Percentiles rank a stretch among this genome's conserved stretches.
Evolutionary conservation across 1,140 invertebrate genomes (phyloP).

Genomic region (Drosophila pallidifrons): DNA sequence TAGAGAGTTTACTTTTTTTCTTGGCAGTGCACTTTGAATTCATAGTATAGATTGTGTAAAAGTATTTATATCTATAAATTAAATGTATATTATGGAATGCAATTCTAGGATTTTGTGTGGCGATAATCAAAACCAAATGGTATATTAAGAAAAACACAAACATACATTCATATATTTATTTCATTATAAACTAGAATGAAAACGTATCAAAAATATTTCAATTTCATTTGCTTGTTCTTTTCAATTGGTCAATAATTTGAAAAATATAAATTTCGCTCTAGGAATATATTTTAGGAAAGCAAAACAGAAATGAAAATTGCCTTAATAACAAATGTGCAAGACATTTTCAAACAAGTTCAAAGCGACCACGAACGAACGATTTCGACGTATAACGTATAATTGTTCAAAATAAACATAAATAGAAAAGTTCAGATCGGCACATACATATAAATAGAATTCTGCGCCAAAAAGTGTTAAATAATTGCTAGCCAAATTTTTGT

Average conservation of each 20-base stretch:
- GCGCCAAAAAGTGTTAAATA: conserved; percentile 74
- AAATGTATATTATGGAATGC: conserved; percentile 36
- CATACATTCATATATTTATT: background rate
- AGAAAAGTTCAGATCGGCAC: conserved; percentile 7
- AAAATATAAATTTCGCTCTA: conserved; percentile 19
- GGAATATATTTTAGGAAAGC: conserved; percentile 12
- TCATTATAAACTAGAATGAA: conserved; percentile 25
- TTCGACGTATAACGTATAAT: conserved; percentile 10
- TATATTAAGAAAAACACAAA: conserved; percentile 6
- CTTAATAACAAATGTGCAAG: conserved; percentile 34
- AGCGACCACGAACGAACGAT: conserved; percentile 17
- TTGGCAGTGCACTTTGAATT: conserved; percentile 33
- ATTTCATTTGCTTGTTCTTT: conserved; percentile 1
- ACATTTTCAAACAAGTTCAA: conserved; percentile 40
- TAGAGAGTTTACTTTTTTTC: conserved; percentile 3
- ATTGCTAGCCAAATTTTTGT: conserved; percentile 63
- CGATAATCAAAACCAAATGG: conserved; percentile 12
- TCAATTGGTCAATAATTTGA: conserved; percentile 11
- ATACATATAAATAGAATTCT: conserved; percentile 36
- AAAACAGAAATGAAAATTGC: conserved; percentile 19
- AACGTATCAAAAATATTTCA: conserved; percentile 6
- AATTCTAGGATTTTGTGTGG: conserved; percentile 21
- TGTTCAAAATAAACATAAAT: conserved; percentile 47
- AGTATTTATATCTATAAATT: conserved; percentile 22
- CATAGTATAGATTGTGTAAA: conserved; percentile 17